Evolutionary conservation across 1,140 invertebrate species (phyloP), one percentile per base, ranked within the genome.

Genomic region (Teleogryllus occipitalis): DNA sequence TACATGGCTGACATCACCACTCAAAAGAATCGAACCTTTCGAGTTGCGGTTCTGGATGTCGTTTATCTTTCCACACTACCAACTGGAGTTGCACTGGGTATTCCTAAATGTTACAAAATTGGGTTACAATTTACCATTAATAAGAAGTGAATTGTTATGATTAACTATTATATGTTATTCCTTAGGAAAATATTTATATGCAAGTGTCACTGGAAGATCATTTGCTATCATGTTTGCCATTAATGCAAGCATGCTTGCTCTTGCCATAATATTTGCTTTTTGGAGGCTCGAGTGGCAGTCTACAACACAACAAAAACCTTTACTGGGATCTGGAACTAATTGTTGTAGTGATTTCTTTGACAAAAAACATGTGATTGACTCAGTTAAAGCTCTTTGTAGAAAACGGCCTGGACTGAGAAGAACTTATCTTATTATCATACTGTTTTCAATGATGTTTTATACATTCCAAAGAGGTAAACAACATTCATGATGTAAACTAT

Each of bases 11-110:
- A 95, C 81, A 86, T 94, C 27, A 89, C 91, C 0, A 89, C 89
- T 0, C 65, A 88, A 5, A 82, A 90, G 74, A 88, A 91, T 81
- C 87, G 93, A 78, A 94, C 93, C 0, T 82, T 94, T 0, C 87
- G 93, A 74, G 90, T 94, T 7, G 92, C 92, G 7, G 90, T 95
- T 78, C 83, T 95, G 46, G 93, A 95, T 83, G 89, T 91, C 0
- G 88, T 90, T 80, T 95, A 94, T 83, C 87, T 95, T 15, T 90
- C 89, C 74, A 91, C 93, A 4, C 92, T 94, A 90, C 93, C 93
- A 0, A 90, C 88, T 1, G 93, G 93, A 7, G 89, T 93, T 5
- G 91, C 91, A 54, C 82, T 93, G 75, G 92, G 91, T 75, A 46
- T 75, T 15, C 74, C 74, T 12, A 21, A 22, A 22, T 21, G 21